phyloP scores from a whole-genome alignment of 2,888 invertebrate species.

The Timema podura region DNA sequence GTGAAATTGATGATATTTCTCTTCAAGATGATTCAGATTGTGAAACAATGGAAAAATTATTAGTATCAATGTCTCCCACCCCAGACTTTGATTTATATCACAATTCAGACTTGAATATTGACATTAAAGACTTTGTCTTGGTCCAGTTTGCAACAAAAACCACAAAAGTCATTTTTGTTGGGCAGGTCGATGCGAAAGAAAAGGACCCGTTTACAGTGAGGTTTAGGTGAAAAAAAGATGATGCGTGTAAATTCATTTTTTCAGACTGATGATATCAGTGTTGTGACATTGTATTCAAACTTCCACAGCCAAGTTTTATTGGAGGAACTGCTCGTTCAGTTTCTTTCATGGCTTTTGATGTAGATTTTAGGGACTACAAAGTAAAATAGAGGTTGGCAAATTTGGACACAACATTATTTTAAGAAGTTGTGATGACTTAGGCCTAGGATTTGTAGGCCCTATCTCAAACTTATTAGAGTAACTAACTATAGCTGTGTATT shows the following conservation, averaged over 20 bases:
- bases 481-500: too few species aligned
- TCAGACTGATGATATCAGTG: neutral
- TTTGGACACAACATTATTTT: too few species aligned
- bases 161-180: conserved; percentile 5
- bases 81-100: neutral
- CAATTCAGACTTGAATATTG: neutral
- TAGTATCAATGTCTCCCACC: neutral
- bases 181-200: neutral
- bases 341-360: neutral
- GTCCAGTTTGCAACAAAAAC: conserved; percentile 1
- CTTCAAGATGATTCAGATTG: conserved; percentile 1
- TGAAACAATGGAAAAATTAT: neutral
- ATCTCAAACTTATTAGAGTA: too few species aligned
- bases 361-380: too few species aligned
- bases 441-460: too few species aligned
- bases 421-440: too few species aligned
- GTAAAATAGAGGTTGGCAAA: too few species aligned
- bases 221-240: neutral
- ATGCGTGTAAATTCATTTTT: conserved; percentile 5
- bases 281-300: conserved; percentile 1
- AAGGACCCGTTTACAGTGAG: neutral
- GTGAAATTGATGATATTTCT: neutral
- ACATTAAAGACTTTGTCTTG: neutral
- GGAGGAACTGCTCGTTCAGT: neutral
- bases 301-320: conserved; percentile 1